A percentile compares a stretch with the other conserved stretches of the same genome.
Evolutionary conservation across 1,140 invertebrate genomes (phyloP).

Genomic region (Atopsyche davidsoni): DNA sequence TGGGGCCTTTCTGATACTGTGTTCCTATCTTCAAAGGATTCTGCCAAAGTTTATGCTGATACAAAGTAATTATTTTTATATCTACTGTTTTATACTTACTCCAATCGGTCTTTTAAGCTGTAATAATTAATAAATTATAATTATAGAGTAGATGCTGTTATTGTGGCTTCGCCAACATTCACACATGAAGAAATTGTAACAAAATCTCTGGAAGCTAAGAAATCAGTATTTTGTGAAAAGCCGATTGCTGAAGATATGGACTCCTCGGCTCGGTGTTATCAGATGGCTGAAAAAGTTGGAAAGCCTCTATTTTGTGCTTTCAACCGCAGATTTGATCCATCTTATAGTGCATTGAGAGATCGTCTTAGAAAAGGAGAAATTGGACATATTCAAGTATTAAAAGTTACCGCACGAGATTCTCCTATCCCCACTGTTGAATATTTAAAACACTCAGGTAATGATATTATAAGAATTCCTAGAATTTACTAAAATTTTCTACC

Average conservation of each 20-base stretch:
- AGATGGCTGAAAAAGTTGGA: conserved; percentile 49
- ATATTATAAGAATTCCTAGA: neutral
- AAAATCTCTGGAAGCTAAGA: conserved; percentile 52
- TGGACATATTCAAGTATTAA: conserved; percentile 58
- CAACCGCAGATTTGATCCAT: conserved; percentile 64
- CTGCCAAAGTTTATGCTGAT: conserved; percentile 50
- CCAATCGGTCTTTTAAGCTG: neutral
- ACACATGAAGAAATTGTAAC: conserved; percentile 57
- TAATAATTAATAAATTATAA: conserved; percentile 5
- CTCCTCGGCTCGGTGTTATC: conserved; percentile 53
- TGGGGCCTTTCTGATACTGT: conserved; percentile 47
- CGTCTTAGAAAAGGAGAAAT: conserved; percentile 52
- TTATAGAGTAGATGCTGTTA: conserved; percentile 50
- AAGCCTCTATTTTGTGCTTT: conserved; percentile 59
- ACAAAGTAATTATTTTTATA: conserved; percentile 42
- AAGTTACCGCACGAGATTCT: conserved; percentile 57
- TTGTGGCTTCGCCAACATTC: conserved; percentile 56
- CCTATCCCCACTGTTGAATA: conserved; percentile 57
- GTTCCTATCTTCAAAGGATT: conserved; percentile 49
- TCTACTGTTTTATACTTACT: neutral
- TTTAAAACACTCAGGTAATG: conserved; percentile 53
- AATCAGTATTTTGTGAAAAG: conserved; percentile 67
- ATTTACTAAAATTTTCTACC: neutral
- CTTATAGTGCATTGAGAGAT: conserved; percentile 48
- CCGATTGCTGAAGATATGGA: conserved; percentile 56